Evolutionary conservation across 2,888 invertebrate species (phyloP).

Genomic region (Elysia crispata): DNA sequence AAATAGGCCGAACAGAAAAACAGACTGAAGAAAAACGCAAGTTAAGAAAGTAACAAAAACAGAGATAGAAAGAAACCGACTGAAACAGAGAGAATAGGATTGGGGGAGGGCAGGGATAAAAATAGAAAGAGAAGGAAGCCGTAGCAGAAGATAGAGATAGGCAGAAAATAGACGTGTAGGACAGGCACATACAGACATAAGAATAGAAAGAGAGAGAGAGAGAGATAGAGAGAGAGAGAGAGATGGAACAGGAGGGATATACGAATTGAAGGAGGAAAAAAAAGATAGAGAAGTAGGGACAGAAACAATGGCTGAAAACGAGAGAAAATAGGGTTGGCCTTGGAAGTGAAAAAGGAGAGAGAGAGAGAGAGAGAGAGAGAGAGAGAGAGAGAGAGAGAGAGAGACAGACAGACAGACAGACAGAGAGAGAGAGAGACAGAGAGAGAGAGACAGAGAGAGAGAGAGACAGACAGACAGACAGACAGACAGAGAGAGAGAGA

Average conservation of each 20-base stretch:
- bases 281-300: conserved; percentile 6
- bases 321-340: not conserved
- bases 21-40: no score
- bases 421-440: conserved; percentile 25
- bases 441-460: conserved; percentile 2
- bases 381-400: not conserved
- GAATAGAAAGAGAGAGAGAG: conserved; percentile 19
- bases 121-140: conserved; percentile 10
- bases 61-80: no score
- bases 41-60: no score
- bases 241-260: no score
- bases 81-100: no score
- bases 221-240: conserved; percentile 30
- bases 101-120: not conserved
- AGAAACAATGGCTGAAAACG: not conserved
- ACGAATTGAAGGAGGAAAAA: no score
- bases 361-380: not conserved
- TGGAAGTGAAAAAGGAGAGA: conserved; percentile 4
- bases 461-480: conserved; percentile 6
- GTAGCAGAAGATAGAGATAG: no score
- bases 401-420: not conserved
- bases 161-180: no score
- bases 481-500: conserved; percentile 31
- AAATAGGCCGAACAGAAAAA: no score
- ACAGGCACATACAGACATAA: not conserved